Evolutionary conservation across 2,888 invertebrate genomes (phyloP).

Genomic region (Sclerodermus sp.): DNA sequence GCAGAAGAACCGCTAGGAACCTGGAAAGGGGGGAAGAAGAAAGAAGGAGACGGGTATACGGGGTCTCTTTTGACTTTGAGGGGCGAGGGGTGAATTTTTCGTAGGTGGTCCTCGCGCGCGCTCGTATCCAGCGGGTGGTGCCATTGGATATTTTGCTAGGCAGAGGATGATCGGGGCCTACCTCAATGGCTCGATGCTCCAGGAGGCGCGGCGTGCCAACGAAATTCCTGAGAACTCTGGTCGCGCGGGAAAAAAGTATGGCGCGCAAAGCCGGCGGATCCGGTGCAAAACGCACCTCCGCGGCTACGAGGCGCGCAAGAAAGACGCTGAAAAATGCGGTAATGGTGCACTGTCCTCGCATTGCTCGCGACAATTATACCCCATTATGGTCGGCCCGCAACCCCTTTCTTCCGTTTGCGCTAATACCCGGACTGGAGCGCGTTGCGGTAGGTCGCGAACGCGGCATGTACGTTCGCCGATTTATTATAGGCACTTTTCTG

Average conservation of each 20-base stretch:
- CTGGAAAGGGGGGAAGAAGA: no score
- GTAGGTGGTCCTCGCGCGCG: no score
- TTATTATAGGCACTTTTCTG: conserved; percentile 34
- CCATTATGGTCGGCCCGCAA: conserved; percentile 45
- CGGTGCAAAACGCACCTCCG: conserved; percentile 32
- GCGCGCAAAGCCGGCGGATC: conserved; percentile 29
- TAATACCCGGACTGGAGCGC: conserved; percentile 31
- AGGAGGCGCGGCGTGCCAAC: conserved; percentile 46
- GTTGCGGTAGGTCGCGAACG: conserved; percentile 53
- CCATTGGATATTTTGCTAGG: no score
- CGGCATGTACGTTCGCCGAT: conserved; percentile 31
- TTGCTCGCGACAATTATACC: conserved; percentile 57
- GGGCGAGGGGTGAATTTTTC: no score
- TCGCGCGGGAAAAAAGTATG: conserved; percentile 36
- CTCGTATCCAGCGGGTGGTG: no score
- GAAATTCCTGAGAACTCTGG: conserved; percentile 49
- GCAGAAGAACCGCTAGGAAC: no score
- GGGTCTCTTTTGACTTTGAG: no score
- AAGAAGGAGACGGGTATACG: no score
- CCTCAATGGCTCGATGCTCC: conserved; percentile 41
- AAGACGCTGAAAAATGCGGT: conserved; percentile 54
- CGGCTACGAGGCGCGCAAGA: conserved; percentile 30
- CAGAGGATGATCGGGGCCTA: conserved; percentile 29
- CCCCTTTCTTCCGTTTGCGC: conserved; percentile 23
- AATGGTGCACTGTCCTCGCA: conserved; percentile 57